Conservation (phyloP, 2,888 invertebrate genomes). For the Acleris emargana region DNA sequence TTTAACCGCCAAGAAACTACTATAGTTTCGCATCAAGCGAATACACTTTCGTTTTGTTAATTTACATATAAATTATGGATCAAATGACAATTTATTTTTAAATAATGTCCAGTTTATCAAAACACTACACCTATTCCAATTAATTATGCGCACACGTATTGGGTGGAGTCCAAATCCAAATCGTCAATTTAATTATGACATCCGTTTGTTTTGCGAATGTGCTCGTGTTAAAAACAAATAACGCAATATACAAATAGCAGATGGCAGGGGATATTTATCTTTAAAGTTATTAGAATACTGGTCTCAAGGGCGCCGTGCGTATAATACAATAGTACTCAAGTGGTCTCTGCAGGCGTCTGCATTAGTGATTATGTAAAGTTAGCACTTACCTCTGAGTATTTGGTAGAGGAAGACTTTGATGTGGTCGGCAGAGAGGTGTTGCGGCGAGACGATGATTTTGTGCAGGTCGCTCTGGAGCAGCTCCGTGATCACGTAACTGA, state of each 20-base stretch:
- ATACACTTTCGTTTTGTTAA: conserved; percentile 6
- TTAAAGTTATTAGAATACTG: too few relatives aligned
- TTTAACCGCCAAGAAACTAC: conserved; percentile 23
- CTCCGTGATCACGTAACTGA: conserved; percentile 99
- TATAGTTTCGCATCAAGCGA: conserved; percentile 18
- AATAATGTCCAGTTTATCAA: not conserved
- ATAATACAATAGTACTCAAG: too few relatives aligned
- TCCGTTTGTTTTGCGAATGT: not conserved
- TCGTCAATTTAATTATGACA: conserved; percentile 27
- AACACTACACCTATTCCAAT: conserved; percentile 4
- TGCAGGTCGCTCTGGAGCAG: conserved; percentile 99
- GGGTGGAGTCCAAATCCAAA: conserved; percentile 20
- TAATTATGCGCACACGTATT: conserved; percentile 12
- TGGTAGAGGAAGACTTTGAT: conserved; percentile 99
- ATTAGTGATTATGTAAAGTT: conserved; percentile 8
- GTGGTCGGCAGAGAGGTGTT: conserved; percentile 99
- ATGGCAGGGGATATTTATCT: too few relatives aligned
- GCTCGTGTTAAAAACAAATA: not conserved
- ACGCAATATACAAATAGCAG: too few relatives aligned
- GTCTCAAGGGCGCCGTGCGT: too few relatives aligned
- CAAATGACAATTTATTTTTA: not conserved
- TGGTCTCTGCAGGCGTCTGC: not conserved
- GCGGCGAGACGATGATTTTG: conserved; percentile 99
- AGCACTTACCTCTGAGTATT: conserved; percentile 95
- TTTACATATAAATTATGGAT: not conserved